Evolutionary conservation across 1,140 invertebrate species (phyloP), one percentile per base, ranked within the genome.

Genomic region (Zaprionus inermis): DNA sequence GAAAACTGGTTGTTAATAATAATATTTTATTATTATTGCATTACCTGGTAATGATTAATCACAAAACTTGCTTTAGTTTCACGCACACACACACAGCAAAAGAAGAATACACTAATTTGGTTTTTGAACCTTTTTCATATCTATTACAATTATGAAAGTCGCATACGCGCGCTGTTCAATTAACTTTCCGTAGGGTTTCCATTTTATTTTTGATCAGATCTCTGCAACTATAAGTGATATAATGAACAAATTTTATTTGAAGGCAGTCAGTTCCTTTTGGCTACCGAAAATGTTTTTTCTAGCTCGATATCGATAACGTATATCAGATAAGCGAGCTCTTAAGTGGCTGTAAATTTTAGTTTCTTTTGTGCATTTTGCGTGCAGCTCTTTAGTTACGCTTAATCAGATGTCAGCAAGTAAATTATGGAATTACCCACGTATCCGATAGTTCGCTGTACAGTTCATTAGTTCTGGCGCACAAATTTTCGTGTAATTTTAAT

Each of bases 21-120:
- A 81, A 84, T 85, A 84, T 85, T 85, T 81, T 85, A 85, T 85
- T 85, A 76, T 84, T 86, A 85, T 85, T 85, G 81, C 81, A 85
- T 85, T 86, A 85, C 81, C 72, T 78, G 82, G 82, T 81, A 85
- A 86, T 86, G 82, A 85, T 85, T 86, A 78, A 85, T 81, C 73
- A 66, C 28, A 49, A 51, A 57, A 63, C 66, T 83, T 76, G 70
- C 70, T 65, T 75, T 57, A 82, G 70, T 82, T 81, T 63, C 30
- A 67, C n/a, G n/a, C n/a, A n/a, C n/a, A n/a, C n/a, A n/a, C n/a
- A n/a, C 46, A 55, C 38, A 56, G 36, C 12, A 10, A 58, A n/a
- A 32, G 16, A 41, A 22, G 38, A 3, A 10, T 44, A 44, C 14
- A 7, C n/a, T 16, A 44, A 41, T 16, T 41, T 41, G n/a, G 38